phyloP scores from a whole-genome alignment of 2,888 invertebrate genomes.

The Timema podura region DNA sequence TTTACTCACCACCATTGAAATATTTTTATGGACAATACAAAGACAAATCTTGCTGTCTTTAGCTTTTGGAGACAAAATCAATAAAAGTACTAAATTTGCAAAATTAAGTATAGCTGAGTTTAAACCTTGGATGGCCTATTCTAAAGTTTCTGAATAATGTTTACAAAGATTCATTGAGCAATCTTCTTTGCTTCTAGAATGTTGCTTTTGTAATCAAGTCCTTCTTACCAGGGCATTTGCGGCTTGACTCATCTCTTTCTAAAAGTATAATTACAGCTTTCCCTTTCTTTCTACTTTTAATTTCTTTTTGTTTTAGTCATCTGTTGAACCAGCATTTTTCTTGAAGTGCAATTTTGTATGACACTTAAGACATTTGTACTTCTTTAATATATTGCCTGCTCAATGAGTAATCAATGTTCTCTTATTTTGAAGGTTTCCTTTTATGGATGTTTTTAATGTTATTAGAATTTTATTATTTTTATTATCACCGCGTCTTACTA shows the following conservation, averaged over 20 bases:
- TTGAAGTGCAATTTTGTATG: neutral
- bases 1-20: slow-evolving; percentile 7
- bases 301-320: slow-evolving; percentile 1
- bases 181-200: neutral
- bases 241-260: slow-evolving; percentile 2
- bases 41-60: slow-evolving; percentile 5
- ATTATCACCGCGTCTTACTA: too few relatives aligned
- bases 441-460: neutral
- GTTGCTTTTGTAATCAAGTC: neutral
- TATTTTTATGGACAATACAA: slow-evolving; percentile 4
- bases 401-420: slow-evolving; percentile 1
- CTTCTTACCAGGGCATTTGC: neutral
- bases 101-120: neutral
- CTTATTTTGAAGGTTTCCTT: slow-evolving; percentile 1
- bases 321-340: neutral
- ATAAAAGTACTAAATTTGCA: neutral
- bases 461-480: too few relatives aligned
- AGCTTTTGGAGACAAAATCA: slow-evolving; percentile 1
- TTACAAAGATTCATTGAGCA: neutral
- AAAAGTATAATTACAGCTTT: slow-evolving; percentile 3
- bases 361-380: slow-evolving; percentile 9
- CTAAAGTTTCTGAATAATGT: neutral
- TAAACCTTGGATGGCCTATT: neutral
- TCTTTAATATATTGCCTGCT: neutral
- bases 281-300: slow-evolving; percentile 7